These are phyloP conservation scores for Spheniscus mendiculus DNA, from an alignment of 2,113 vertebrate species.

Conservation along the genomic window DNA sequence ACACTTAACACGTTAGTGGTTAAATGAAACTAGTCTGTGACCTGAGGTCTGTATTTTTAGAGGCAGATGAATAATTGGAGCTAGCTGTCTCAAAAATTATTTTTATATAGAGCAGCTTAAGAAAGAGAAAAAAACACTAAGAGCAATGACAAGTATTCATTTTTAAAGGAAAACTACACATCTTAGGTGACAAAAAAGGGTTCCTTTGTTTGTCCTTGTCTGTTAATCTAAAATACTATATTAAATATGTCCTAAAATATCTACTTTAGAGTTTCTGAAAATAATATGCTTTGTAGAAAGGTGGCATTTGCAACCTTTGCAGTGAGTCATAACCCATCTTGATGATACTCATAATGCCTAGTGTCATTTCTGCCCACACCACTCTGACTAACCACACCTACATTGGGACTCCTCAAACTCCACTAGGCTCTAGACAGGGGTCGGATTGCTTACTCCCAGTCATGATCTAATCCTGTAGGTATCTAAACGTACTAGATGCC, in stretches of 20 bases:
- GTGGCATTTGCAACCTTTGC: neutral
- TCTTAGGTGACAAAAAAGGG: neutral
- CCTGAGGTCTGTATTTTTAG: neutral
- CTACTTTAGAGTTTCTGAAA: neutral
- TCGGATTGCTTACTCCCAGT: accelerated
- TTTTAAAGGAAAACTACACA: neutral
- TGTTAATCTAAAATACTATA: neutral
- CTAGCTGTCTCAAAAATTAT: neutral
- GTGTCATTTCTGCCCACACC: neutral
- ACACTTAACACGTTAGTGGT: neutral
- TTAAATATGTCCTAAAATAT: neutral
- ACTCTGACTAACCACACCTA: neutral
- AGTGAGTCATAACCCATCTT: neutral
- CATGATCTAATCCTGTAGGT: neutral
- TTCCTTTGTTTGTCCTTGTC: neutral
- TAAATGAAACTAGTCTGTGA: neutral
- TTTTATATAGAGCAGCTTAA: neutral
- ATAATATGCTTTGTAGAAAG: neutral
- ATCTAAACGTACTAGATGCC: neutral
- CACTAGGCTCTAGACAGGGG: neutral
- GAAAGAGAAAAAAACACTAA: neutral
- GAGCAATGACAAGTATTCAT: neutral
- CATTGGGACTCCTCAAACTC: neutral
- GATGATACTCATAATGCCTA: neutral
- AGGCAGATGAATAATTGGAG: neutral